Evolutionary conservation across 2,888 invertebrate species (phyloP), one percentile per base, ranked within the genome.

Genomic region (Diaphora mendica): DNA sequence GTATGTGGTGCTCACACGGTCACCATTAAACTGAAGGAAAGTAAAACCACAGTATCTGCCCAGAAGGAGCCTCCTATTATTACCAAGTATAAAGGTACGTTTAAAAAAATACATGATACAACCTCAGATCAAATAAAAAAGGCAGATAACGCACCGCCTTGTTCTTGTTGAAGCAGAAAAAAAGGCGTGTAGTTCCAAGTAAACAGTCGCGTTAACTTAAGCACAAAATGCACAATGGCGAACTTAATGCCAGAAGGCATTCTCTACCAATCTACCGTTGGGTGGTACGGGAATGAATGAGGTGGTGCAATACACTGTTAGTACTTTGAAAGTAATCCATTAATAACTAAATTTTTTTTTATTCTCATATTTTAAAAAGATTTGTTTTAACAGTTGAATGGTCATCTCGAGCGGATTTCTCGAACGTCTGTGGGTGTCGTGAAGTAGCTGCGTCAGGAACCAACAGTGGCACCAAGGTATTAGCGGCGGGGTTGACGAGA

Each of bases 81-180:
- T 85, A 99, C 99, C 59, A 99, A 99, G 94, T 99, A 98, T 92
- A 98, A 97, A 97, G 97, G 98, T 98, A 92, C 91, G 78, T 75
- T 51, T 26, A 35, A 15, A 62, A 30, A 0, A 17, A 11, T 9
- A 48, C 5, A 48, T 17, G 44, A 44, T 17, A 33, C 33, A n/a
- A n/a, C n/a, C n/a, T n/a, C n/a, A n/a, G n/a, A n/a, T n/a, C n/a
- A n/a, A n/a, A n/a, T n/a, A n/a, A n/a, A n/a, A n/a, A n/a, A n/a
- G n/a, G n/a, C n/a, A n/a, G n/a, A n/a, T n/a, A n/a, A n/a, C n/a
- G n/a, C n/a, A n/a, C n/a, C n/a, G n/a, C n/a, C n/a, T n/a, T n/a
- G n/a, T n/a, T n/a, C n/a, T n/a, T n/a, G n/a, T n/a, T n/a, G n/a
- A n/a, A n/a, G n/a, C n/a, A n/a, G n/a, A n/a, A n/a, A n/a, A n/a